A percentile compares a stretch with the other conserved stretches of the same genome.
Conservation (phyloP, 2,888 invertebrate species). For the Atethmia centrago region DNA sequence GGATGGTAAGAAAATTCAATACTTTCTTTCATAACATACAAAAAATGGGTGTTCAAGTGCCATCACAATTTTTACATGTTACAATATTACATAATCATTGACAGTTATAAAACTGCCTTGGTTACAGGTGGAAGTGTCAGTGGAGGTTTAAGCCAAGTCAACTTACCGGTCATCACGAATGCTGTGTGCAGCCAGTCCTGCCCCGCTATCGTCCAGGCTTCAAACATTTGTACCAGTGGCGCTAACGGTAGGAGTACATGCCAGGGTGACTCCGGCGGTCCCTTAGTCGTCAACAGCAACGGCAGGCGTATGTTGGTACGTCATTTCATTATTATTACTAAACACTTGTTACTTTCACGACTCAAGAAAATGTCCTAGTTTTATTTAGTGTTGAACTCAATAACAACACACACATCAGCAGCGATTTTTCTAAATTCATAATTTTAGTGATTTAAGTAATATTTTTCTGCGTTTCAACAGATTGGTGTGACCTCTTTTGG, state of each 20-base stretch:
- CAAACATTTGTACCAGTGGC: constrained; percentile 76
- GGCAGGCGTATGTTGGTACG: constrained; percentile 71
- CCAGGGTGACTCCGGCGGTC: constrained; percentile 82
- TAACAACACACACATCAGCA: too few relatives aligned
- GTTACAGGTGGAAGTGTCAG: too few relatives aligned
- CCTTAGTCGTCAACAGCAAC: constrained; percentile 69
- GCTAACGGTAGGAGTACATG: constrained; percentile 71
- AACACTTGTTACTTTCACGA: too few relatives aligned
- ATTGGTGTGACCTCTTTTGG: constrained; percentile 45
- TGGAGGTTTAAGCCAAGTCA: constrained; percentile 4
- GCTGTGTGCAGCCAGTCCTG: constrained; percentile 7
- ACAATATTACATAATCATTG: too few relatives aligned
- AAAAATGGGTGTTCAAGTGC: too few relatives aligned
- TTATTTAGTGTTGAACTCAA: too few relatives aligned
- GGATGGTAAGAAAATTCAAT: constrained; percentile 56
- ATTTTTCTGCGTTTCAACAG: background rate
- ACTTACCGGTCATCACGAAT: constrained; percentile 14
- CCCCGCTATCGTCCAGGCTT: background rate
- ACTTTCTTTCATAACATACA: background rate
- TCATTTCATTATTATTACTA: too few relatives aligned
- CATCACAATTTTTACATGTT: too few relatives aligned
- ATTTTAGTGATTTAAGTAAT: background rate
- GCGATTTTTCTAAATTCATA: too few relatives aligned
- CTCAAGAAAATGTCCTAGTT: too few relatives aligned
- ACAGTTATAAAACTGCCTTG: too few relatives aligned